Evolutionary conservation across 1,140 invertebrate species (phyloP).

Genomic region (Sarcophaga bullata): DNA sequence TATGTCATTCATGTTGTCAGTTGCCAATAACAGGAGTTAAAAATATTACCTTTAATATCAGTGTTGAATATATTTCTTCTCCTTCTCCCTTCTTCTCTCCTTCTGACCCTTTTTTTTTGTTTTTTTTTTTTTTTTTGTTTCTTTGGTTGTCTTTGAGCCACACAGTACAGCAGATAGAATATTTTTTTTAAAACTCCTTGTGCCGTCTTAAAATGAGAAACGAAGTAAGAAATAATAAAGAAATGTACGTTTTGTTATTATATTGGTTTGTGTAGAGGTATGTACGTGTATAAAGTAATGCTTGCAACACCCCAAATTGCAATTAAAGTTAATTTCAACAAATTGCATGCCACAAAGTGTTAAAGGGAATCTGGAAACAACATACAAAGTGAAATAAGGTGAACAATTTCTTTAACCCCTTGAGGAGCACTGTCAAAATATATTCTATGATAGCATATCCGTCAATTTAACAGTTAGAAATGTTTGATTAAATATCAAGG

Average conservation of each 20-base stretch:
- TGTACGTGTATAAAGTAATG: slow-evolving; percentile 25
- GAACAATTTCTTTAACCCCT: neutral
- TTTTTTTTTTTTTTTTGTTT: too few species aligned
- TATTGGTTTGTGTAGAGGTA: neutral
- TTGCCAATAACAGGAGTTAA: slow-evolving; percentile 39
- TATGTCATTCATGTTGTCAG: slow-evolving; percentile 41
- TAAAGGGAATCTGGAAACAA: slow-evolving; percentile 56
- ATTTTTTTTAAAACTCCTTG: neutral
- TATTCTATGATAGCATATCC: too few species aligned
- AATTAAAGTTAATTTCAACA: slow-evolving; percentile 65
- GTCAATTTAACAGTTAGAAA: too few species aligned
- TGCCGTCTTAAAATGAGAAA: neutral
- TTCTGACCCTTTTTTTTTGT: too few species aligned
- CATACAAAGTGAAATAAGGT: neutral
- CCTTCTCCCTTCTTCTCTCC: neutral
- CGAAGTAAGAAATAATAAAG: slow-evolving; percentile 1
- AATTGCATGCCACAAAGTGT: slow-evolving; percentile 66
- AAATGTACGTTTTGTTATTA: neutral
- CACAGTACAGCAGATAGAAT: neutral
- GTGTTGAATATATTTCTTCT: neutral
- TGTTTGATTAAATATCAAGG: too few species aligned
- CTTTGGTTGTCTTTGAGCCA: neutral
- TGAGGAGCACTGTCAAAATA: too few species aligned
- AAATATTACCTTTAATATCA: slow-evolving; percentile 37
- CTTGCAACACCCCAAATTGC: slow-evolving; percentile 52